phyloP scores from a whole-genome alignment of 2,113 vertebrate species.

The Saguinus imperator region DNA sequence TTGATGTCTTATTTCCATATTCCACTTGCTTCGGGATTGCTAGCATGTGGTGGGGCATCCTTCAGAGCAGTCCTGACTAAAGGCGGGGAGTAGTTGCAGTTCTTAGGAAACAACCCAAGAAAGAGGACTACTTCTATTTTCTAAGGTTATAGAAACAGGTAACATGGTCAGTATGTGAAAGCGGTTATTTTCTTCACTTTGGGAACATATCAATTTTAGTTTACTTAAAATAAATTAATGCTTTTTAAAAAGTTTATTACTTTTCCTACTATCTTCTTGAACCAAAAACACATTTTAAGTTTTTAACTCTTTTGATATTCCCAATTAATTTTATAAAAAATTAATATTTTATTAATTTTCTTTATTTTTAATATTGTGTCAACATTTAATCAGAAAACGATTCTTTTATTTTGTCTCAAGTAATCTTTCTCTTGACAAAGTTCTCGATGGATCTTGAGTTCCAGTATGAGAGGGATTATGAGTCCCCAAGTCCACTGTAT shows the following conservation, averaged over 20 bases:
- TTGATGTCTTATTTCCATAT: not conserved
- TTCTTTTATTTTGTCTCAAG: not conserved
- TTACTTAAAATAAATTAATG: not conserved
- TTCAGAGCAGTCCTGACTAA: not conserved
- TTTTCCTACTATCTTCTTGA: not conserved
- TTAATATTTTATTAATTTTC: not conserved
- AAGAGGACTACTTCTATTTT: not conserved
- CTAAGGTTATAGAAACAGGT: not conserved
- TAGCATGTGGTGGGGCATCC: rapidly evolving
- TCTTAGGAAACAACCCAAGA: not conserved
- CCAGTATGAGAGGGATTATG: not conserved
- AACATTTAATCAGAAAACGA: not conserved
- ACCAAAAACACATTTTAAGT: not conserved
- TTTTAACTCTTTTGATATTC: not conserved
- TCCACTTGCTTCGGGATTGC: not conserved
- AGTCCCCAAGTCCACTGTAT: not conserved
- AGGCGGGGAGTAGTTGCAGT: not conserved
- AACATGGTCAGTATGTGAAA: not conserved
- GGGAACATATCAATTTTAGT: not conserved
- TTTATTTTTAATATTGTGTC: not conserved
- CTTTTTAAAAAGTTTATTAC: not conserved
- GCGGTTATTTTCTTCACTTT: not conserved
- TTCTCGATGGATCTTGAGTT: not conserved
- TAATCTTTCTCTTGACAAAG: not conserved
- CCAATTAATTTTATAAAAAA: not conserved